Evolutionary conservation across 1,140 invertebrate species (phyloP), one percentile per base, ranked within the genome.

Genomic region (Conus ventricosus): DNA sequence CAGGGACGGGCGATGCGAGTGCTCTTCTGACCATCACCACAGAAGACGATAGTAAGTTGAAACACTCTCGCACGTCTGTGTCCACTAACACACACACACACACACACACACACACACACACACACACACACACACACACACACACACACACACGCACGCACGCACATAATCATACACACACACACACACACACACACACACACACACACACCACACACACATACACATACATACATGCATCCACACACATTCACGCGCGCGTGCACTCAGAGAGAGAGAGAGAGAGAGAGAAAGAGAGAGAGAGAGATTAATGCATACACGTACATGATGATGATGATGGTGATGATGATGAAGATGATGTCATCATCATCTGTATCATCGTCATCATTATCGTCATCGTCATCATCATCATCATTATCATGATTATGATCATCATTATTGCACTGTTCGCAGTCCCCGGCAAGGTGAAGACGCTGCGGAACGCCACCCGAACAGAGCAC

Each of bases 401-500:
- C 60, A 63, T 63, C 60, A 63, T 60, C 8, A 8, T 60, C 8
- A 60, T 60, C 8, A 1, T 4, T 8, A 60, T 60, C 8, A 60
- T 60, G 57, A 60, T 60, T 8, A 60, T 60, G 57, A 60, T 60
- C 1, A 60, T 60, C 8, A 60, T 60, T 8, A 60, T 60, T 8
- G 15, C 57, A 60, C 1, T 15, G 57, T 60, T 8, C 57, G 15
- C 85, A 93, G 92, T 93, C 25, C 92, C 92, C 11, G 91, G 91
- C 15, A 89, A 88, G 57, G 91, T 93, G 8, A 78, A 82, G 10
- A 60, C 81, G 6, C 89, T 93, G 27, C 89, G 86, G 60, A 93
- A 93, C 81, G 90, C 89, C n/a, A 91, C 92, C 39, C 89, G 90
- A 53, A 91, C 91, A 53, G 82, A 84, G 53, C 88, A 90, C 4